A percentile compares a stretch with the other conserved stretches of the same genome.
Evolutionary conservation across 2,888 invertebrate genomes (phyloP).

Genomic region (Philhelius pedissequus): DNA sequence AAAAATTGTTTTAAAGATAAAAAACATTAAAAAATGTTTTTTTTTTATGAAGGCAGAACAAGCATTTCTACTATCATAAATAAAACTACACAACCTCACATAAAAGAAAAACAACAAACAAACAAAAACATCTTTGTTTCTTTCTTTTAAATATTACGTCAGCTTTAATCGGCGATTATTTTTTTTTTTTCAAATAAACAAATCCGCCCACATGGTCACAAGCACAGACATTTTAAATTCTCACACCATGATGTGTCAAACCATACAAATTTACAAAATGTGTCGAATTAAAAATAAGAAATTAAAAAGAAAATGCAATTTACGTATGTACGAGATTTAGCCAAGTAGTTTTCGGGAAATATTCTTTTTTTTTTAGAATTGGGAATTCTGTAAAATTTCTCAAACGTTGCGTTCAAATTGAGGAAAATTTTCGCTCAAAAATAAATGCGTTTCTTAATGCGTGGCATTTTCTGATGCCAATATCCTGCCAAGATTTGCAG

Average conservation of each 20-base stretch:
- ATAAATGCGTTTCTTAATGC: conserved; percentile 11
- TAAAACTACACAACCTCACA: background rate
- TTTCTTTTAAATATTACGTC: conserved; percentile 34
- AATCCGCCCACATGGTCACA: background rate
- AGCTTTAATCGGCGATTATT: background rate
- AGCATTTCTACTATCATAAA: too few species aligned
- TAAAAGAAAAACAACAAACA: background rate
- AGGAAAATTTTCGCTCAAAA: background rate
- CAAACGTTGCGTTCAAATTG: conserved; percentile 1
- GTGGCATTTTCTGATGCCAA: background rate
- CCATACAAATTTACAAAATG: background rate
- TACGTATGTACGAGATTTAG: background rate
- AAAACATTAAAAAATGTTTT: too few species aligned
- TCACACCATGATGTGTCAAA: conserved; percentile 36
- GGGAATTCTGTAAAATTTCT: background rate
- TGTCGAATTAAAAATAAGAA: background rate
- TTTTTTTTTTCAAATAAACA: background rate
- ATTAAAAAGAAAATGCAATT: conserved; percentile 14
- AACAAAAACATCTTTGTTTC: background rate
- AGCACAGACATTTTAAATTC: background rate
- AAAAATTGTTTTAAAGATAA: too few species aligned
- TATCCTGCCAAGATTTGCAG: background rate
- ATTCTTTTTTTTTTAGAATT: conserved; percentile 21
- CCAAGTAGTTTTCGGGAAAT: conserved; percentile 1
- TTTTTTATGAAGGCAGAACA: background rate